A percentile compares a stretch with the other conserved stretches of the same genome.
These are phyloP conservation scores for Idaea aversata DNA, from an alignment of 2,888 invertebrate genomes.

Conservation along the genomic window DNA sequence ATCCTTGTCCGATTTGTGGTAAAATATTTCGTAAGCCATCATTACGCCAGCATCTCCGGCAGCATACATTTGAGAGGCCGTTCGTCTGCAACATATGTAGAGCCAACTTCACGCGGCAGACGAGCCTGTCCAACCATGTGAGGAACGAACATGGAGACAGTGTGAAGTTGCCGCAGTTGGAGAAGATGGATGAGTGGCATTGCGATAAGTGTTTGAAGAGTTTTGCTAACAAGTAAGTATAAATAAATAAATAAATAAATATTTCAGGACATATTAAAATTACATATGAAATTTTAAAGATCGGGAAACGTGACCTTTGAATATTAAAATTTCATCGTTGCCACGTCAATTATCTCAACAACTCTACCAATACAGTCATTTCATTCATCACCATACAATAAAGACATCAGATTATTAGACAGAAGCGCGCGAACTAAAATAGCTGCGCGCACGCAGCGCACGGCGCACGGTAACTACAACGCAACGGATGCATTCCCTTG, in stretches of 20 bases:
- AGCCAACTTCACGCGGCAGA: slow-evolving; percentile 83
- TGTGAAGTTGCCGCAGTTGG: slow-evolving; percentile 31
- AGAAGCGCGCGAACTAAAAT: slow-evolving; percentile 47
- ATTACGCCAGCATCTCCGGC: slow-evolving; percentile 84
- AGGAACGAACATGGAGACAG: slow-evolving; percentile 70
- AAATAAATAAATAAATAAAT: too few relatives aligned
- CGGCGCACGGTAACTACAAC: slow-evolving; percentile 29
- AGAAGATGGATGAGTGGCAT: slow-evolving; percentile 33
- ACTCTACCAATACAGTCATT: slow-evolving; percentile 5
- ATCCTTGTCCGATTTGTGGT: slow-evolving; percentile 84
- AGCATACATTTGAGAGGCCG: slow-evolving; percentile 87
- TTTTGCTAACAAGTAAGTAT: slow-evolving; percentile 54
- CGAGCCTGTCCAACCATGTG: slow-evolving; percentile 83
- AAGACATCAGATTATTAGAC: slow-evolving; percentile 17
- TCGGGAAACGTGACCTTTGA: background rate
- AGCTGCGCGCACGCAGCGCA: slow-evolving; percentile 44
- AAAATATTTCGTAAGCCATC: slow-evolving; percentile 84
- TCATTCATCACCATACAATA: slow-evolving; percentile 19
- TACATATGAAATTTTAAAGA: too few relatives aligned
- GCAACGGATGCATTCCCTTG: slow-evolving; percentile 63
- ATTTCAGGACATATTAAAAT: too few relatives aligned
- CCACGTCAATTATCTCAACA: background rate
- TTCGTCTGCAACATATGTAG: slow-evolving; percentile 83
- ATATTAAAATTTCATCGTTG: background rate
- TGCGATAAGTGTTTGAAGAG: slow-evolving; percentile 50